Base-by-base conservation (phyloP, 2,888 invertebrate genomes). In the Drosophila silvestris region DNA sequence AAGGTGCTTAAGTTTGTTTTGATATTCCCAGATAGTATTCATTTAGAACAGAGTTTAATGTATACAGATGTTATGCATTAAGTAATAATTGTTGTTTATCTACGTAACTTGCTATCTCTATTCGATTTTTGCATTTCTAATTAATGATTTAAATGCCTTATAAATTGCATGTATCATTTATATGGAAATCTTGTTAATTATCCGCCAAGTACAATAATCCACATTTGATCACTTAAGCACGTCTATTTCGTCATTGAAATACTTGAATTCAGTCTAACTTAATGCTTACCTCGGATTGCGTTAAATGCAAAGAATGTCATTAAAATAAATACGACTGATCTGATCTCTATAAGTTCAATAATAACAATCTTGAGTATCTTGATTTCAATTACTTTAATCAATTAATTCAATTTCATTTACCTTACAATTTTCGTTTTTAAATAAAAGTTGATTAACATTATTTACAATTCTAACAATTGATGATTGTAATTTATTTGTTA, bases 351-450 rank as follows among this genome's bases (percentile, higher is more conserved):
- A 22, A 32, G 5, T 35, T 51, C 7, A 28, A 16, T 16, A 35
- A 22, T 33, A 16, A 19, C 16, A n/a, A n/a, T 47, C 1, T 28
- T 28, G 10, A 37, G 30, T 37, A 22, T 37, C 30, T 51, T 6
- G 1, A 22, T 37, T 37, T 35, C 14, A 33, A 33, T 58, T n/a
- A 44, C 6, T 16, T 33, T n/a, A 33, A 63, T 14, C 26, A 41
- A 7, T 39, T n/a, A 12, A 58, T 73, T 32, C 12, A 22, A 47
- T 44, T 57, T 19, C 57, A 33, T 62, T 70, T 70, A 56, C 70
- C 26, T 35, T 12, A 14, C 6, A 41, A 44, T 63, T n/a, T 22
- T 50, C 19, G 1, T 28, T 47, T 26, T 26, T 19, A 22, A 56
- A 9, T 64, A 12, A 56, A 52, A 26, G 60, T 60, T 44, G 73